Evolutionary conservation across 2,113 vertebrate species (phyloP).

Genomic region (Martes martes): DNA sequence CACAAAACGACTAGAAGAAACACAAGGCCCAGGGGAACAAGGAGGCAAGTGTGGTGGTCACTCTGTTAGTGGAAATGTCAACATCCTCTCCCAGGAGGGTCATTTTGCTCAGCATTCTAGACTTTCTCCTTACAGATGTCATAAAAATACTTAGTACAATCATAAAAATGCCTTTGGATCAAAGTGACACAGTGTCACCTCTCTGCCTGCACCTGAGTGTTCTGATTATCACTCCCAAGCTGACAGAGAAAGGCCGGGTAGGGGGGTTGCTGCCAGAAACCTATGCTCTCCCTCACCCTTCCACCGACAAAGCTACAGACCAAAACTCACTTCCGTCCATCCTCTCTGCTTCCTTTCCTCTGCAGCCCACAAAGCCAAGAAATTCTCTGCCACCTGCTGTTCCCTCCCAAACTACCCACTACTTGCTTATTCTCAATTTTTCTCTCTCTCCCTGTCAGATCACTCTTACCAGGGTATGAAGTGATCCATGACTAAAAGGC

Average conservation of each 20-base stretch:
- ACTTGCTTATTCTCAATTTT: neutral
- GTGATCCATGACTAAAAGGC: neutral
- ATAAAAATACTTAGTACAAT: neutral
- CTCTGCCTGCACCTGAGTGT: neutral
- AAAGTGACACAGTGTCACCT: neutral
- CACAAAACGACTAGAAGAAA: neutral
- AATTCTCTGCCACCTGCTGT: neutral
- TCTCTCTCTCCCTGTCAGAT: no score
- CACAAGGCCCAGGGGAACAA: accelerated
- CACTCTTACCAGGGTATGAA: neutral
- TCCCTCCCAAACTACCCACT: neutral
- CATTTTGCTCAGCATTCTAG: neutral
- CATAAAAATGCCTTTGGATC: constrained; percentile 1
- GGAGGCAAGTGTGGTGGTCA: neutral
- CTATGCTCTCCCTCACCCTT: neutral
- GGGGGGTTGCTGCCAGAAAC: neutral
- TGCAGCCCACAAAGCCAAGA: accelerated
- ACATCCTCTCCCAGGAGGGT: neutral
- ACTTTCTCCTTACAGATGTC: neutral
- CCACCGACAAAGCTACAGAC: neutral
- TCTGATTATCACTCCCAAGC: neutral
- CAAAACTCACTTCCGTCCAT: no score
- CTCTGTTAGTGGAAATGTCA: neutral
- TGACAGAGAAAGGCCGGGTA: neutral
- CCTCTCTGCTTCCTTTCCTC: neutral